Evolutionary conservation across 35 echinoderm and acorn worm genomes (phyloP).

Genomic region (Lytechinus variegatus): DNA sequence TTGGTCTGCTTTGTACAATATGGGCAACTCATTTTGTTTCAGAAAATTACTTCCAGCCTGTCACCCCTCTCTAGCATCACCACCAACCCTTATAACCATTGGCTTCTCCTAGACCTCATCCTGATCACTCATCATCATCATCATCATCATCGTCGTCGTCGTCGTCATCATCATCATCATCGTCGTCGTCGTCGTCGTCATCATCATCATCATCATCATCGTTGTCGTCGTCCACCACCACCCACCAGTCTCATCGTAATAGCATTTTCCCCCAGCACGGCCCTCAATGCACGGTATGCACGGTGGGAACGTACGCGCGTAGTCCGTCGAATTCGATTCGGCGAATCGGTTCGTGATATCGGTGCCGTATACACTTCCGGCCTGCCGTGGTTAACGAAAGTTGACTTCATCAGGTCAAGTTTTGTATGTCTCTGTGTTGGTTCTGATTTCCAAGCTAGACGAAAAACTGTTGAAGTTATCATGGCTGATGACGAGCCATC

Average conservation of each 20-base stretch:
- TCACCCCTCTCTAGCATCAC: too few species aligned
- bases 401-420: not conserved
- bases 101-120: too few species aligned
- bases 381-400: not conserved
- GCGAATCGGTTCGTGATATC: not conserved
- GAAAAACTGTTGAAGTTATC: constrained; percentile 15
- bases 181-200: not conserved
- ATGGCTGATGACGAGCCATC: constrained; percentile 66
- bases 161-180: too few species aligned
- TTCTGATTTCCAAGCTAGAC: not conserved
- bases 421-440: not conserved
- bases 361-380: not conserved
- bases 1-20: too few species aligned
- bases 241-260: too few species aligned
- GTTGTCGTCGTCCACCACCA: not conserved
- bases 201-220: not conserved
- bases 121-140: too few species aligned
- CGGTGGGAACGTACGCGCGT: not conserved
- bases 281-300: too few species aligned
- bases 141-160: too few species aligned
- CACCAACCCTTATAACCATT: too few species aligned
- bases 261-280: too few species aligned
- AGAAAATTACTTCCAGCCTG: too few species aligned
- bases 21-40: too few species aligned
- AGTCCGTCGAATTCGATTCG: not conserved